phyloP scores from a whole-genome alignment of 2,113 vertebrate species.

The Odontesthes bonariensis region DNA sequence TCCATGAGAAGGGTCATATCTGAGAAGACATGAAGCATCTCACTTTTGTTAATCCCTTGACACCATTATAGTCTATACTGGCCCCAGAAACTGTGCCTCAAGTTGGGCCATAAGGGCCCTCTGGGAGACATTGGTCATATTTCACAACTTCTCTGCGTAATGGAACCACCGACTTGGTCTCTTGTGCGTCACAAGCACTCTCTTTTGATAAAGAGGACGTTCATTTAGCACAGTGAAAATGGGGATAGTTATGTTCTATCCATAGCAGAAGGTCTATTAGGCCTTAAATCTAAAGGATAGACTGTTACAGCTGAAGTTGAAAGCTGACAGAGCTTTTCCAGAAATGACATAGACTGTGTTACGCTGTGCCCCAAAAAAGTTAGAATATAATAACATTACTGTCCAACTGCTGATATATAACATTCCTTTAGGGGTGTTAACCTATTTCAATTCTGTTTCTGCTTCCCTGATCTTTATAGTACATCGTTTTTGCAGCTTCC shows the following conservation, averaged over 20 bases:
- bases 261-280: constrained; percentile 2
- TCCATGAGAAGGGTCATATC: constrained; percentile 63
- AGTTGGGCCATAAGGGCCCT: constrained; percentile 39
- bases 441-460: not conserved
- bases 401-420: too few species aligned
- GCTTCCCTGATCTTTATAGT: constrained; percentile 3
- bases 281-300: not conserved
- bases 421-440: not conserved
- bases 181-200: constrained; percentile 71
- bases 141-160: constrained; percentile 78
- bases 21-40: constrained; percentile 37
- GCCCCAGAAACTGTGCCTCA: constrained; percentile 34
- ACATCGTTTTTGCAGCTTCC: not conserved
- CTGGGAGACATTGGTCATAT: constrained; percentile 68
- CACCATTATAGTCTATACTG: constrained; percentile 36
- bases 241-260: constrained; percentile 26
- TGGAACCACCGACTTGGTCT: constrained; percentile 70
- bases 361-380: not conserved
- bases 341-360: not conserved
- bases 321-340: not conserved
- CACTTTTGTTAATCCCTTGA: constrained; percentile 49
- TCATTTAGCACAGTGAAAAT: constrained; percentile 24
- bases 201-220: constrained; percentile 28
- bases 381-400: not conserved
- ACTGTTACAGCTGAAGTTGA: not conserved